These are phyloP conservation scores for Xanthostigma xanthostigma DNA, from an alignment of 2,888 invertebrate genomes.

Conservation along the genomic window DNA sequence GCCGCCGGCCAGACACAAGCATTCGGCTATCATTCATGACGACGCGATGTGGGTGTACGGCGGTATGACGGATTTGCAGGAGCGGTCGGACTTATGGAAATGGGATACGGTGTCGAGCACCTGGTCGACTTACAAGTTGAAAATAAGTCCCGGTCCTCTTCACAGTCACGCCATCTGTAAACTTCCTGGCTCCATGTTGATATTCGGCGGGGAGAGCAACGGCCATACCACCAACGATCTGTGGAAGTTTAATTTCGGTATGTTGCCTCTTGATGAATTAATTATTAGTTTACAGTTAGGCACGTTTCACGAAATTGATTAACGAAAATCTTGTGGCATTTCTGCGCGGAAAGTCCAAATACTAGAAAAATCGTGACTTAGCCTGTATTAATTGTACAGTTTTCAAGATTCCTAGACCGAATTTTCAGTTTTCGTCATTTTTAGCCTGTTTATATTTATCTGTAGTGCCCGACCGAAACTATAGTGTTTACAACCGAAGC, in stretches of 20 bases:
- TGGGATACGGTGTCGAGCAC: slow-evolving; percentile 56
- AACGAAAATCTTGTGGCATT: too few species aligned
- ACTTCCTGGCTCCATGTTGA: slow-evolving; percentile 59
- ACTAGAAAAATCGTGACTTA: too few species aligned
- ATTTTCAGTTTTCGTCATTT: too few species aligned
- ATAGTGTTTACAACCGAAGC: too few species aligned
- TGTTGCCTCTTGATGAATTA: slow-evolving; percentile 13
- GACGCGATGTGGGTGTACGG: slow-evolving; percentile 76
- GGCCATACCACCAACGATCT: slow-evolving; percentile 60
- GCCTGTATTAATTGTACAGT: too few species aligned
- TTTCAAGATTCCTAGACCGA: too few species aligned
- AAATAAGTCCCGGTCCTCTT: slow-evolving; percentile 52
- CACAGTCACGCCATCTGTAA: slow-evolving; percentile 67
- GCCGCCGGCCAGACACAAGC: slow-evolving; percentile 66
- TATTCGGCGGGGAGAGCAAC: slow-evolving; percentile 64
- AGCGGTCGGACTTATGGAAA: slow-evolving; percentile 62
- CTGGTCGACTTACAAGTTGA: slow-evolving; percentile 47
- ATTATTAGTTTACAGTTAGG: slow-evolving; percentile 1
- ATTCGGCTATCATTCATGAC: slow-evolving; percentile 66
- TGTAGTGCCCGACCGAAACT: too few species aligned
- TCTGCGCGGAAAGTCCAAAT: too few species aligned
- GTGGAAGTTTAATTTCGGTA: slow-evolving; percentile 74
- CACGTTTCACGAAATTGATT: too few species aligned
- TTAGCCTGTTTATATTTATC: too few species aligned
- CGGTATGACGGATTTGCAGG: slow-evolving; percentile 73